Evolutionary conservation across 2,113 vertebrate species (phyloP).

Genomic region (Xiphorhynchus elegans): DNA sequence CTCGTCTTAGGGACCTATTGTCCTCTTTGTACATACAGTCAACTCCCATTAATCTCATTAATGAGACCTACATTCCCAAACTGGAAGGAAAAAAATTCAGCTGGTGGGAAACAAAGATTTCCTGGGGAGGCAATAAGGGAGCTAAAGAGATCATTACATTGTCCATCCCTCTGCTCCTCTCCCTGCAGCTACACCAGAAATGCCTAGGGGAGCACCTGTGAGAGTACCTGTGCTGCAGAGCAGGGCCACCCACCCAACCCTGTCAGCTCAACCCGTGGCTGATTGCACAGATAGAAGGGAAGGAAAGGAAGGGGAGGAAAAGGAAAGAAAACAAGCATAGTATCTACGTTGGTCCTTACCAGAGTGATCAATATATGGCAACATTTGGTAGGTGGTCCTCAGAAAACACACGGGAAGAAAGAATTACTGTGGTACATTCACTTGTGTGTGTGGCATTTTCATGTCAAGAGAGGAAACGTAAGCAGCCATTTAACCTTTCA

Average conservation of each 20-base stretch:
- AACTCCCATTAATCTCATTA: conserved; percentile 49
- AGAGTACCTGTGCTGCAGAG: background rate
- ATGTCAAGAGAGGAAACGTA: background rate
- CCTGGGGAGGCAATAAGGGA: background rate
- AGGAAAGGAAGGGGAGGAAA: background rate
- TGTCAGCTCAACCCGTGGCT: background rate
- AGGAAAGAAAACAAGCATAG: background rate
- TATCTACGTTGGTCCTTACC: background rate
- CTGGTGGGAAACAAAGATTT: conserved; percentile 36
- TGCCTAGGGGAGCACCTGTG: background rate
- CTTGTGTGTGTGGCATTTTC: background rate
- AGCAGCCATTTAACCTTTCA: conserved; percentile 1
- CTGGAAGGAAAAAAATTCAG: conserved; percentile 30
- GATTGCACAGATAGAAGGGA: background rate
- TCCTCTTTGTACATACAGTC: conserved; percentile 24
- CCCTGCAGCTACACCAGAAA: background rate
- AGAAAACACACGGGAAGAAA: background rate
- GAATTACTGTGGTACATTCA: background rate
- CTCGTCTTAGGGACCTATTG: conserved; percentile 39
- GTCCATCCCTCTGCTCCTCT: background rate
- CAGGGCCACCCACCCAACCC: background rate
- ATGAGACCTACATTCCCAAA: conserved; percentile 64
- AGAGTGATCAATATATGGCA: background rate
- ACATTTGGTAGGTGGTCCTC: background rate
- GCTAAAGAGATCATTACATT: background rate